Evolutionary conservation across 2,888 invertebrate species (phyloP).

Genomic region (Tholera decimalis): DNA sequence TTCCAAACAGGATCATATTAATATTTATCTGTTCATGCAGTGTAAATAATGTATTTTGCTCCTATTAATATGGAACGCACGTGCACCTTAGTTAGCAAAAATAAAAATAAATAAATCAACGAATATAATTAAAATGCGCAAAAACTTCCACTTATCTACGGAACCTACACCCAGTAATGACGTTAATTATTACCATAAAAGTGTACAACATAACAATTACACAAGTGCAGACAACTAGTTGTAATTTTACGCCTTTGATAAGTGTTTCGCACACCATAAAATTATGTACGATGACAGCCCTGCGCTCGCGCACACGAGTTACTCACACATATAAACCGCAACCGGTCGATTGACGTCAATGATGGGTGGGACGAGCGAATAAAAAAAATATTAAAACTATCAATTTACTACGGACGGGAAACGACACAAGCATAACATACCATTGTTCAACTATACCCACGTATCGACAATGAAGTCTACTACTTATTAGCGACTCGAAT

Average conservation of each 20-base stretch:
- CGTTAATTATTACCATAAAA: slow-evolving; percentile 35
- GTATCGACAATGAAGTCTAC: slow-evolving; percentile 66
- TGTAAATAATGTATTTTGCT: slow-evolving; percentile 25
- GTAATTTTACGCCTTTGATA: slow-evolving; percentile 30
- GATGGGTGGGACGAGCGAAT: slow-evolving; percentile 82
- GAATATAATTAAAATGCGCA: slow-evolving; percentile 38
- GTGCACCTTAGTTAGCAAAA: slow-evolving; percentile 19
- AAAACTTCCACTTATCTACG: slow-evolving; percentile 29
- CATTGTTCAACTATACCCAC: slow-evolving; percentile 78
- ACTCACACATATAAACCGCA: slow-evolving; percentile 69
- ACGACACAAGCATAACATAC: slow-evolving; percentile 81
- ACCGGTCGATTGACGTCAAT: slow-evolving; percentile 90
- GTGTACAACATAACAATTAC: slow-evolving; percentile 22
- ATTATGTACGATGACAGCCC: slow-evolving; percentile 67
- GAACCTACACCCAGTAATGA: slow-evolving; percentile 27
- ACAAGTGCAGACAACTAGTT: slow-evolving; percentile 13
- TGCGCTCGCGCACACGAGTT: slow-evolving; percentile 65
- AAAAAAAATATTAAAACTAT: slow-evolving; percentile 86
- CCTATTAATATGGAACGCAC: slow-evolving; percentile 35
- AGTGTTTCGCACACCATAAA: slow-evolving; percentile 35
- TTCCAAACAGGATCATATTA: slow-evolving; percentile 10
- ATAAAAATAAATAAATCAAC: slow-evolving; percentile 25
- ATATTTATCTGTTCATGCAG: slow-evolving; percentile 14
- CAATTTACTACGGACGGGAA: slow-evolving; percentile 85
- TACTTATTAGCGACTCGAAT: slow-evolving; percentile 61